These are phyloP conservation scores for Drosophila subsilvestris DNA, from an alignment of 2,888 invertebrate genomes.

Conservation along the genomic window DNA sequence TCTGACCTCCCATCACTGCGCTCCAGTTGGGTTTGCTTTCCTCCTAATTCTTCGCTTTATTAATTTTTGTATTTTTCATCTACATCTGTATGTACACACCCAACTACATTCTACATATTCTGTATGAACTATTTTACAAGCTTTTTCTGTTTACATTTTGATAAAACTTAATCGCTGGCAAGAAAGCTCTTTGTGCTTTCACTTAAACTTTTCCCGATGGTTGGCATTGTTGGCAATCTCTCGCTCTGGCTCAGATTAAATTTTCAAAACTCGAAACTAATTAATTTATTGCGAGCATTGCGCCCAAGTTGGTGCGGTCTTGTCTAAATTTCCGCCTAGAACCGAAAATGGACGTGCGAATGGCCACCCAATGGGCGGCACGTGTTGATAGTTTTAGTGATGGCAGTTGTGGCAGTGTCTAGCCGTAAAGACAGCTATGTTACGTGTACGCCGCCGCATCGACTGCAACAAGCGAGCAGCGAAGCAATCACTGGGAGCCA, in stretches of 20 bases:
- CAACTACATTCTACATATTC: too few species aligned
- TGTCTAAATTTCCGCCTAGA: slow-evolving; percentile 19
- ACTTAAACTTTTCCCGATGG: not conserved
- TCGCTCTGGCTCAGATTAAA: too few species aligned
- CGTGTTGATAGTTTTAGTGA: slow-evolving; percentile 5
- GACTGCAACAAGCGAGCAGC: slow-evolving; percentile 18
- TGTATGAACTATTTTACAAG: not conserved
- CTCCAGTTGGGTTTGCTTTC: too few species aligned
- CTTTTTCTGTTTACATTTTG: not conserved
- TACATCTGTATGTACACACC: too few species aligned
- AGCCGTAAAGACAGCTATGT: slow-evolving; percentile 12
- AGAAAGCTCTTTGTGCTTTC: not conserved
- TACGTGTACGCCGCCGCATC: slow-evolving; percentile 39
- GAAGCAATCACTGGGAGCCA: slow-evolving; percentile 1
- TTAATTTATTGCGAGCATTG: slow-evolving; percentile 19
- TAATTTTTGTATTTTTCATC: too few species aligned
- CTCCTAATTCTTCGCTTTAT: too few species aligned
- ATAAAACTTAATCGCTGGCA: not conserved
- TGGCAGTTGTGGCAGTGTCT: not conserved
- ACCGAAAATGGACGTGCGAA: slow-evolving; percentile 31
- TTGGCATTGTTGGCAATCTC: not conserved
- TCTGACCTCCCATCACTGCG: too few species aligned
- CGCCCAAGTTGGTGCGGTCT: not conserved
- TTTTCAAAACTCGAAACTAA: slow-evolving; percentile 14
- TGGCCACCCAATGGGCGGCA: slow-evolving; percentile 25